Percentiles rank a stretch among this genome's conserved stretches.
Evolutionary conservation across 2,113 vertebrate species (phyloP).

Genomic region (Lophius piscatorius): DNA sequence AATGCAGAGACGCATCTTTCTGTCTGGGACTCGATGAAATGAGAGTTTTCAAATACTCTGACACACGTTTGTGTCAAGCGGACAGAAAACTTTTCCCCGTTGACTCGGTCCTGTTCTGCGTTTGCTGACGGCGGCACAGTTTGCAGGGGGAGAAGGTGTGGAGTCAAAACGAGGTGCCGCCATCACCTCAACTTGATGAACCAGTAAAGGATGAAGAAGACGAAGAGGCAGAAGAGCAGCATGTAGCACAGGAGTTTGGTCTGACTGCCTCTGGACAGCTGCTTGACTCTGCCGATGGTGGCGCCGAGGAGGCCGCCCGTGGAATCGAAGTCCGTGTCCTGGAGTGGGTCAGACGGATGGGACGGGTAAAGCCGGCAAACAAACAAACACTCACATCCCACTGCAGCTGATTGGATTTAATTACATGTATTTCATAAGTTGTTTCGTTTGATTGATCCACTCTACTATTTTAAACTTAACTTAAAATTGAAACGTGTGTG

Average conservation of each 20-base stretch:
- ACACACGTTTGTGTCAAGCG: not conserved
- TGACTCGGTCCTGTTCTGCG: conserved; percentile 21
- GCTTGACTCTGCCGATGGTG: conserved; percentile 91
- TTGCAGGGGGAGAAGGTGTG: not conserved
- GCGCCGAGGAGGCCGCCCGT: conserved; percentile 90
- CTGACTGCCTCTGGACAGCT: conserved; percentile 93
- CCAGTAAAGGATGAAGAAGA: conserved; percentile 97
- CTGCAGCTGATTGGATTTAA: not conserved
- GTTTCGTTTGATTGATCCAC: no score
- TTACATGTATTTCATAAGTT: no score
- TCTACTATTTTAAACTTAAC: no score
- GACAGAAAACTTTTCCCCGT: not conserved
- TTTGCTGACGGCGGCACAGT: conserved; percentile 31
- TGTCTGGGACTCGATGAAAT: no score
- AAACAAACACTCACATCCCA: not conserved
- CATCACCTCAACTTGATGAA: conserved; percentile 87
- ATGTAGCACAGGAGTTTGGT: conserved; percentile 93
- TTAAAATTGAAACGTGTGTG: no score
- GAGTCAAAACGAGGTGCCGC: conserved; percentile 8
- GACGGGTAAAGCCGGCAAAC: not conserved
- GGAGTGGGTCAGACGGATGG: not conserved
- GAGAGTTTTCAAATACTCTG: no score
- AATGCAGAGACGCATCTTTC: no score
- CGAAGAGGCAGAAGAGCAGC: conserved; percentile 93
- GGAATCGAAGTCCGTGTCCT: conserved; percentile 96